These are phyloP conservation scores for Mesorhabditis belari DNA, from an alignment of 2,888 invertebrate species.

Conservation along the genomic window DNA sequence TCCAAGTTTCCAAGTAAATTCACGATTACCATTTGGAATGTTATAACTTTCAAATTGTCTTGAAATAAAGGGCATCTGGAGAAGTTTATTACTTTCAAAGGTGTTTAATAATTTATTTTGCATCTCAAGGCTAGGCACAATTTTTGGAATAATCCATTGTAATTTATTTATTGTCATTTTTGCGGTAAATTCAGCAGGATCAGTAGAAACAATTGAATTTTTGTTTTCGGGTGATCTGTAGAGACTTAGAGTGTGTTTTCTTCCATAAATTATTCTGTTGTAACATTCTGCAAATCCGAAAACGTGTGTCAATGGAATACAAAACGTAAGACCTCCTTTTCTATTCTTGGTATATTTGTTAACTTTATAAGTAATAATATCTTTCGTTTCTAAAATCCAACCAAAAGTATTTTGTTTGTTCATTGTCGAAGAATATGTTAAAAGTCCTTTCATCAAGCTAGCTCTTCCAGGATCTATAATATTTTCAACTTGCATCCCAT, in stretches of 20 bases:
- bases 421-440: slow-evolving; percentile 29
- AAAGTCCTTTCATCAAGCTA: too few species aligned
- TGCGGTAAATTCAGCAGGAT: slow-evolving; percentile 20
- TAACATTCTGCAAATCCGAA: slow-evolving; percentile 38
- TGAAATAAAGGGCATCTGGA: slow-evolving; percentile 30
- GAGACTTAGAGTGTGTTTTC: slow-evolving; percentile 24
- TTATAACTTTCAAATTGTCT: slow-evolving; percentile 37
- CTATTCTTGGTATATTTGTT: slow-evolving; percentile 30
- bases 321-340: slow-evolving; percentile 28
- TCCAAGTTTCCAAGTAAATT: slow-evolving; percentile 37
- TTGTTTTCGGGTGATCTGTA: slow-evolving; percentile 32
- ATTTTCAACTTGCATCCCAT: slow-evolving; percentile 37
- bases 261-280: slow-evolving; percentile 30
- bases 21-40: slow-evolving; percentile 32
- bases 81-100: slow-evolving; percentile 22
- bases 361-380: slow-evolving; percentile 24
- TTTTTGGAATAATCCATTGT: slow-evolving; percentile 38
- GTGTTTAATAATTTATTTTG: slow-evolving; percentile 28
- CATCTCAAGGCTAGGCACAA: slow-evolving; percentile 30
- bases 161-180: slow-evolving; percentile 30
- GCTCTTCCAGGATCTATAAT: too few species aligned
- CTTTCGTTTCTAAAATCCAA: slow-evolving; percentile 27
- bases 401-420: slow-evolving; percentile 36
- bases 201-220: slow-evolving; percentile 21
- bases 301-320: slow-evolving; percentile 31